Conservation (phyloP, 2,797 vertebrate genomes). For the Myotis findleyi region DNA sequence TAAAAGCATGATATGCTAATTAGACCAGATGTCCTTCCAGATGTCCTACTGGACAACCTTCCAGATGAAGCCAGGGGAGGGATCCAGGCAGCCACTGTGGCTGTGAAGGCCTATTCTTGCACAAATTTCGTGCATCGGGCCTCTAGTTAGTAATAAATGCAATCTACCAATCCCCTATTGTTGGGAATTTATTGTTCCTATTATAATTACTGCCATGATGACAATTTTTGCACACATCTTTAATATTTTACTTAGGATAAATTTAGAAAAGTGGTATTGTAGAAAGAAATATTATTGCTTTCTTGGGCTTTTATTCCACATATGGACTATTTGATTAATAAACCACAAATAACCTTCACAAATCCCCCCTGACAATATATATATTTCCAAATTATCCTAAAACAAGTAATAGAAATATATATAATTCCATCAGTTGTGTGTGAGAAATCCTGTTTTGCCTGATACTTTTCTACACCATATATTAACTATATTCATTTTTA, state of each 20-base stretch:
- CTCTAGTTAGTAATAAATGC: not conserved
- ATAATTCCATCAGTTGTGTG: not conserved
- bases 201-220: not conserved
- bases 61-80: no score
- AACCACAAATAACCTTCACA: no score
- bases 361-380: not conserved
- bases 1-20: no score
- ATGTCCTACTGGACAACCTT: no score
- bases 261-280: not conserved
- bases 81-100: no score
- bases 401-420: slow-evolving; percentile 17
- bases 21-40: no score
- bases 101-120: no score
- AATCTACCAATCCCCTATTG: not conserved
- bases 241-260: slow-evolving; percentile 33
- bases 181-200: slow-evolving; percentile 17
- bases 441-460: not conserved
- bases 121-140: no score
- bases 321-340: no score
- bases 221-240: not conserved
- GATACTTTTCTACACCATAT: not conserved
- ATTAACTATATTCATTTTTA: not conserved
- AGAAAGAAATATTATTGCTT: not conserved
- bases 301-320: not conserved
- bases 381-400: slow-evolving; percentile 35